Percentiles rank a stretch among this genome's conserved stretches.
Evolutionary conservation across 2,113 vertebrate species (phyloP).

Genomic region (Vulpes lagopus): DNA sequence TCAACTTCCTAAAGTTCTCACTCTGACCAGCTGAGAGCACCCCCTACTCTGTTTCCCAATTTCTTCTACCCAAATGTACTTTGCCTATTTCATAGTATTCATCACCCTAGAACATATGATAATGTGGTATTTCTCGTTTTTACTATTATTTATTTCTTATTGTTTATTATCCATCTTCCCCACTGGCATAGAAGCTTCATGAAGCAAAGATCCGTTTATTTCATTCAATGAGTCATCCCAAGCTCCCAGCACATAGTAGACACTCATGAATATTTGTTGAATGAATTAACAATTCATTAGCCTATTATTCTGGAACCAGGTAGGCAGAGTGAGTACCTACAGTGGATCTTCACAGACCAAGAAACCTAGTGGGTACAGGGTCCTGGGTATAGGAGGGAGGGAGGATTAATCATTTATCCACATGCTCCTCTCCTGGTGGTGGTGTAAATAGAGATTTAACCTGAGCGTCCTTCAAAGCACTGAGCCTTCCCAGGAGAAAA

Average conservation of each 20-base stretch:
- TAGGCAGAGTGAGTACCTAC: neutral
- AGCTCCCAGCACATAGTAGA: neutral
- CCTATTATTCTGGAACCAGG: neutral
- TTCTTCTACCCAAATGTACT: neutral
- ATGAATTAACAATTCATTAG: neutral
- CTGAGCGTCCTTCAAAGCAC: conserved; percentile 85
- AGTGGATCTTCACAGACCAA: neutral
- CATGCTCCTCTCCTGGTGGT: neutral
- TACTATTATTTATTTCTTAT: neutral
- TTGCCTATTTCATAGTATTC: neutral
- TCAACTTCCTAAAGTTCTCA: neutral
- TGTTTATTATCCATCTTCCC: neutral
- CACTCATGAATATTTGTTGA: neutral
- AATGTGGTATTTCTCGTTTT: neutral
- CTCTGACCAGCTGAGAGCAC: neutral
- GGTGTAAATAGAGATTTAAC: conserved; percentile 83
- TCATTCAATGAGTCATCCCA: neutral
- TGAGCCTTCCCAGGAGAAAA: conserved; percentile 80
- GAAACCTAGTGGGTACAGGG: neutral
- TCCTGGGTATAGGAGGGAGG: neutral
- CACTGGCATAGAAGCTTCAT: neutral
- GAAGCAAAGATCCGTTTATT: neutral
- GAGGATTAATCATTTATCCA: neutral
- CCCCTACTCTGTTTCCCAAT: neutral
- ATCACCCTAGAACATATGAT: neutral